Base-by-base conservation (phyloP, 37 sponge, comb jelly and placozoan species). In the Petrosia ficiformis region DNA sequence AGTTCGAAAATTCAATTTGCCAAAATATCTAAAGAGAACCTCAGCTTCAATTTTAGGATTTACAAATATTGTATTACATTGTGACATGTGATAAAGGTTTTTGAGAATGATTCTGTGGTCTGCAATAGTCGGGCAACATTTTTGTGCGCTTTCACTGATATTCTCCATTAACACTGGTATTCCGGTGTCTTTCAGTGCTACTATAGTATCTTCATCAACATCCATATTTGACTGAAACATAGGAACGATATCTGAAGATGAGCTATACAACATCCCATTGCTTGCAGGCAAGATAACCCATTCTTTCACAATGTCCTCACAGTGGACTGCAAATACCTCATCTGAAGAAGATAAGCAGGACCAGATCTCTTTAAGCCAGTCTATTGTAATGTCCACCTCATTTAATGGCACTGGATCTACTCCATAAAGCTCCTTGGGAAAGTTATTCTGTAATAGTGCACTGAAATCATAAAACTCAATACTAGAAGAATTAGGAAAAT, bases 21-120 rank as follows among this genome's bases (percentile, higher is more conserved):
- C 6, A 31, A 86, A 60, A 39, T 86, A 80, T 21, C 19, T 0
- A 24, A 86, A 28, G 3, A 86, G 22, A 3, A n/a, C 35, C 10
- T 48, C 54, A 48, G 16, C 16, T 10, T 48, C n/a, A n/a, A n/a
- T n/a, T n/a, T n/a, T n/a, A n/a, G n/a, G n/a, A n/a, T n/a, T n/a
- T n/a, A 42, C 24, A 58, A 57, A 48, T 58, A 42, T 2, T 44
- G 74, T 22, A 2, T 25, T 30, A 38, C 29, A 21, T 52, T 1
- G 6, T 2, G 21, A 19, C 54, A 59, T n/a, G n/a, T n/a, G n/a
- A n/a, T n/a, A n/a, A n/a, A n/a, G n/a, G n/a, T n/a, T n/a, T n/a
- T n/a, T n/a, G n/a, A n/a, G n/a, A n/a, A n/a, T n/a, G n/a, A n/a
- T n/a, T n/a, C n/a, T n/a, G n/a, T n/a, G n/a, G n/a, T n/a, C n/a